Evolutionary conservation across 2,113 vertebrate genomes (phyloP), one percentile per base, ranked within the genome.

Genomic region (Indicator indicator): DNA sequence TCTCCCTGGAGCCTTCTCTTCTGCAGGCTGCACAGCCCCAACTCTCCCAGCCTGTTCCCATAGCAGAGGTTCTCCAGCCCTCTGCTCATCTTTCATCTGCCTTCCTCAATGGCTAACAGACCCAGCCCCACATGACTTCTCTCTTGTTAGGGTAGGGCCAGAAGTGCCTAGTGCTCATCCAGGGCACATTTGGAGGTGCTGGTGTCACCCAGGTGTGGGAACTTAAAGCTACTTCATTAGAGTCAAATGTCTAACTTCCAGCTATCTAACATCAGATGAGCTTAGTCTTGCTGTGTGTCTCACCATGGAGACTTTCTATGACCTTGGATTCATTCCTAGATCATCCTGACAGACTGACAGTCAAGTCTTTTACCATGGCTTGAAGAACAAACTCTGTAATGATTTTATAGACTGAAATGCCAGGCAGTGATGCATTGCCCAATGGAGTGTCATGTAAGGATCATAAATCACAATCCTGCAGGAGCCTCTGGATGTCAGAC

Each of bases 401-500:
- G 71, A 60, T 86, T 90, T 59, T 54, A 84, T 60, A 79, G 90
- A 86, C 78, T 83, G 18, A 64, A 95, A 77, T 83, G 92, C 67
- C 94, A 94, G 77, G 55, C 89, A 83, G 79, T 42, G 90, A 58
- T 89, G 84, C 48, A 38, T 10, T 58, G 82, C 67, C 75, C 84
- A n/a, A 59, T 26, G 70, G 55, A 40, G 71, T 84, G 78, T 38
- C 94, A 91, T 13, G 58, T 30, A 48, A 70, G 63, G 69, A 80
- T 12, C 81, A 82, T 11, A 71, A 73, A 89, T 85, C 72, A 93
- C 64, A n/a, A 6, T 21, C 75, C 36, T 80, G 74, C 50, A 63
- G 74, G 63, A 94, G 81, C 68, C 52, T 46, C 63, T 11, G 85
- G 78, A 86, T 88, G 84, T 63, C 94, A 96, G 88, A 81, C 73